Base-by-base conservation (phyloP, 2,113 vertebrate species). In the Vulpes vulpes region DNA sequence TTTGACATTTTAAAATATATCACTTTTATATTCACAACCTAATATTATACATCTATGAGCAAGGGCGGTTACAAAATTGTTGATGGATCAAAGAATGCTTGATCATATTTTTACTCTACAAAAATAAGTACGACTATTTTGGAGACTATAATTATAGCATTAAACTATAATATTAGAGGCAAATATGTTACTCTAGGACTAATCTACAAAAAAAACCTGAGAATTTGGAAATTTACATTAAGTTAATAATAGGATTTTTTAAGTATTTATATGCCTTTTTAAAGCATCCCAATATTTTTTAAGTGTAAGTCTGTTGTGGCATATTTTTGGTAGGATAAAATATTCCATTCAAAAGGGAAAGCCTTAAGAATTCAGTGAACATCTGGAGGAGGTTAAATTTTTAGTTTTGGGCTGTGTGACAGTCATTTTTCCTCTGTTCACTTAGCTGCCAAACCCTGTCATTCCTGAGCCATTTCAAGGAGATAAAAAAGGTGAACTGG, bases 321-420 rank as follows among this genome's bases (percentile, higher is more conserved):
- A 17, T 74, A 76, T 69, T 95, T 89, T 69, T 80, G 38, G 15
- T 85, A 30, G 59, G 6, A 71, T 84, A 35, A 80, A 84, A 84
- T 19, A 43, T 80, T 83, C 8, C 8, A 25, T 49, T n/a, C 53
- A 38, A 43, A 79, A 83, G 91, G n/a, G 49, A 91, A 86, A 90
- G 53, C 20, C 82, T 76, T 82, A 35, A 82, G 85, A 93, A 95
- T 60, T 95, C 49, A 73, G 78, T 7, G 17, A 76, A 62, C 91
- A 93, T 91, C 64, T 95, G 89, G 88, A 90, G 51, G 65, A 96
- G 22, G 27, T 76, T 85, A 69, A 78, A 62, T 51, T 89, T 67
- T 95, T 90, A 43, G 30, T 82, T 65, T 89, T 38, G 78, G 64
- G 27, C 76, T 86, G 4, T 53, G 10, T 76, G 78, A 65, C 12